Evolutionary conservation across 2,888 invertebrate genomes (phyloP).

Genomic region (Hypercompe scribonia): DNA sequence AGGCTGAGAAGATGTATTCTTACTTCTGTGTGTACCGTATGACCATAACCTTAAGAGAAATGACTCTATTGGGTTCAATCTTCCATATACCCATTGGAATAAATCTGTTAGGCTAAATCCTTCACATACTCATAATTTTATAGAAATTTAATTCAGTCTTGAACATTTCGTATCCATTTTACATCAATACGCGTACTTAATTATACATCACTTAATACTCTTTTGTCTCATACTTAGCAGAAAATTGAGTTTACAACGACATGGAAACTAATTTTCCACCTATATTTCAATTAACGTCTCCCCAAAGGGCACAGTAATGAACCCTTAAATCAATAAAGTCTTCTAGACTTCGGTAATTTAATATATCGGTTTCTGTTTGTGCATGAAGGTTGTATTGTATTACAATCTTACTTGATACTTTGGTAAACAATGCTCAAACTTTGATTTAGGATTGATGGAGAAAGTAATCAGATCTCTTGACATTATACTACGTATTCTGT

Average conservation of each 20-base stretch:
- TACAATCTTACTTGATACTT: not conserved
- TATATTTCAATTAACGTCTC: slow-evolving; percentile 25
- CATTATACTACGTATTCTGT: not conserved
- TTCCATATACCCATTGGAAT: too few relatives aligned
- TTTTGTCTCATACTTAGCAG: slow-evolving; percentile 14
- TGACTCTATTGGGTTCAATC: too few relatives aligned
- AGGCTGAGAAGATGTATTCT: too few relatives aligned
- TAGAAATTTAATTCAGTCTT: not conserved
- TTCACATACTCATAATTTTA: too few relatives aligned
- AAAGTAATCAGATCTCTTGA: not conserved
- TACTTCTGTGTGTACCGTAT: too few relatives aligned
- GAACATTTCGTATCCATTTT: not conserved
- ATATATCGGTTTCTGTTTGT: not conserved
- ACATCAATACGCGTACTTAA: not conserved
- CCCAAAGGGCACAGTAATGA: slow-evolving; percentile 14
- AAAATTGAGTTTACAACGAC: slow-evolving; percentile 21
- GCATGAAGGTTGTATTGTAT: not conserved
- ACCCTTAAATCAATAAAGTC: slow-evolving; percentile 18
- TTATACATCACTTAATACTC: not conserved
- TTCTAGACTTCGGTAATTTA: slow-evolving; percentile 11
- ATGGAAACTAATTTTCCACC: slow-evolving; percentile 24
- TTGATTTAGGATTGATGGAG: not conserved
- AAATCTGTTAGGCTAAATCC: too few relatives aligned
- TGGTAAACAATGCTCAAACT: not conserved
- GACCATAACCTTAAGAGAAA: not conserved